Percentiles rank a stretch among this genome's conserved stretches.
Conservation (phyloP, 1,140 invertebrate species). For the Subanguina moxae region DNA sequence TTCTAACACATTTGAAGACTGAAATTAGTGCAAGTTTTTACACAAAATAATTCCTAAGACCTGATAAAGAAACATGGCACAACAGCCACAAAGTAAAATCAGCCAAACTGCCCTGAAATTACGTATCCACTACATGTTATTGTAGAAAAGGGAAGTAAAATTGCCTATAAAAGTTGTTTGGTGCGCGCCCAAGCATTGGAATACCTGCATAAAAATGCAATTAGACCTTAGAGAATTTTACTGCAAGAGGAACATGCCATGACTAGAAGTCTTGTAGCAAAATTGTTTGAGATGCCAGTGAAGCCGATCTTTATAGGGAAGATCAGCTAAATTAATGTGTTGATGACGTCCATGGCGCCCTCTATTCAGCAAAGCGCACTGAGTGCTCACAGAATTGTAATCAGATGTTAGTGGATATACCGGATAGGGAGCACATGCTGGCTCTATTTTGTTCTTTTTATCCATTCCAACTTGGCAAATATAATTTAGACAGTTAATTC, state of each 20-base stretch:
- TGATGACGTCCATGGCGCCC: not conserved
- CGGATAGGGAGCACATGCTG: not conserved
- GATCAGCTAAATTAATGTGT: not conserved
- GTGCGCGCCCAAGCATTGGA: not conserved
- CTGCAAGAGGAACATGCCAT: not conserved
- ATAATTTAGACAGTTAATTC: too few species aligned
- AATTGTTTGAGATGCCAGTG: conserved; percentile 1
- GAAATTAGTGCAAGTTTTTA: not conserved
- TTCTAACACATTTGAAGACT: not conserved
- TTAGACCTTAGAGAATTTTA: not conserved
- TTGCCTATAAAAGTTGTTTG: conserved; percentile 11
- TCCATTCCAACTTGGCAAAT: too few species aligned
- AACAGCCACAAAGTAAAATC: not conserved
- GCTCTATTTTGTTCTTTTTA: not conserved
- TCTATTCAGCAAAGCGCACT: not conserved
- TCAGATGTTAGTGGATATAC: not conserved
- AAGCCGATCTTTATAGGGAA: not conserved
- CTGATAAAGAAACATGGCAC: not conserved
- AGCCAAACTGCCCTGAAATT: not conserved
- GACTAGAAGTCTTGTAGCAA: conserved; percentile 5
- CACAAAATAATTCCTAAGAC: not conserved
- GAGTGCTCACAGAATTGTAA: not conserved
- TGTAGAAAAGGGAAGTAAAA: conserved; percentile 6
- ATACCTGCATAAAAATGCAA: not conserved
- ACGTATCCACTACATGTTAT: not conserved